A percentile compares a stretch with the other conserved stretches of the same genome.
These are phyloP conservation scores for Drosophila grimshawi DNA, from an alignment of 1,140 invertebrate genomes.

Conservation along the genomic window DNA sequence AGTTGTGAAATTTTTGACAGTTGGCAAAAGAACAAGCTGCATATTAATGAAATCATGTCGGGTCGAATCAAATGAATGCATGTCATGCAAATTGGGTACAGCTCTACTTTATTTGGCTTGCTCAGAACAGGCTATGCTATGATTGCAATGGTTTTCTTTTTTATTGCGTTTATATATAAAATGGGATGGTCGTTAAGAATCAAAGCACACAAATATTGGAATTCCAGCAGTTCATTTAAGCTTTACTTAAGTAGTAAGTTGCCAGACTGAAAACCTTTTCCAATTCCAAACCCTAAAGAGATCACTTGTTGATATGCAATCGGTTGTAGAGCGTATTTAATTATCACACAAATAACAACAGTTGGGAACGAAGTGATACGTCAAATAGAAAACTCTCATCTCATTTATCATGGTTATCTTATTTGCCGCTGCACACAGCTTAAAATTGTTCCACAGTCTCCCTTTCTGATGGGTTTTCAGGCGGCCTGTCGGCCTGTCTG, in stretches of 20 bases:
- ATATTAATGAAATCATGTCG: constrained; percentile 46
- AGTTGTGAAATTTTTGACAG: constrained; percentile 30
- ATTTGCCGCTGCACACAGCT: constrained; percentile 60
- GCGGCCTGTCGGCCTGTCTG: not conserved
- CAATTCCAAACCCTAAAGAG: too few relatives aligned
- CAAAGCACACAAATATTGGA: not conserved
- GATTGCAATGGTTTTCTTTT: not conserved
- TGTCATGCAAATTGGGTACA: constrained; percentile 43
- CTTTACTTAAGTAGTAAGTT: too few relatives aligned
- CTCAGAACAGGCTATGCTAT: not conserved
- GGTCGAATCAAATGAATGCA: constrained; percentile 30
- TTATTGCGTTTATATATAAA: not conserved
- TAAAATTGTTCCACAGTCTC: constrained; percentile 30
- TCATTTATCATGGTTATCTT: constrained; percentile 20
- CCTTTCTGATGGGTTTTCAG: not conserved
- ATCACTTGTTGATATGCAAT: not conserved
- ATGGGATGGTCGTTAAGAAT: not conserved
- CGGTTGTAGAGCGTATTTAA: constrained; percentile 28
- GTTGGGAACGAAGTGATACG: constrained; percentile 1
- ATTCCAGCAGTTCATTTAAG: too few relatives aligned
- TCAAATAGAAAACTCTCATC: constrained; percentile 21
- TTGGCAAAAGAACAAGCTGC: constrained; percentile 34
- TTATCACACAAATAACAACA: constrained; percentile 3
- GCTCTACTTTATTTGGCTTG: constrained; percentile 1
- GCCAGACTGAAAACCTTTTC: too few relatives aligned